Evolutionary conservation across 92 coral and sea anemone genomes (phyloP).

Genomic region (Porites cylindrica): DNA sequence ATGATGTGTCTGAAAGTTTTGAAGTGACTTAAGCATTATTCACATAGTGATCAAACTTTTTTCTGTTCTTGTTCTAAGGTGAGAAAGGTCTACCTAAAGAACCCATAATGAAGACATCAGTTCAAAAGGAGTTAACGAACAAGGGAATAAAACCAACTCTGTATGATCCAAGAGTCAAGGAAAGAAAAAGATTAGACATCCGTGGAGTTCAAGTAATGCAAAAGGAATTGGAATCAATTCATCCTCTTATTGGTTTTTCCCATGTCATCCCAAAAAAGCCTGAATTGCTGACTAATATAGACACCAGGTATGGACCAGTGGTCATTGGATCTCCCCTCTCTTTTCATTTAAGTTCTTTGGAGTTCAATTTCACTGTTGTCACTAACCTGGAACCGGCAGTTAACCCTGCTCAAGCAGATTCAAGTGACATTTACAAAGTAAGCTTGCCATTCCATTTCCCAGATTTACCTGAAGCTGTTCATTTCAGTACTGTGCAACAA

Average conservation of each 20-base stretch:
- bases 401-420: too few species aligned
- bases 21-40: too few species aligned
- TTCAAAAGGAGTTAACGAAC: too few species aligned
- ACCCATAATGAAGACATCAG: too few species aligned
- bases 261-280: constrained; percentile 15
- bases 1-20: too few species aligned
- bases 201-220: not conserved
- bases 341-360: not conserved
- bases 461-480: constrained; percentile 28
- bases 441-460: constrained; percentile 13
- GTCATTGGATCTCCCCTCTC: too few species aligned
- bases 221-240: constrained; percentile 27
- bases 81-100: too few species aligned
- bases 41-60: too few species aligned
- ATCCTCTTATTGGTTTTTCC: constrained; percentile 27
- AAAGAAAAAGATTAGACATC: too few species aligned
- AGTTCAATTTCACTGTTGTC: constrained; percentile 31
- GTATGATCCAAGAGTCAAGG: not conserved
- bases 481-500: constrained; percentile 3
- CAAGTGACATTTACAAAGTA: not conserved
- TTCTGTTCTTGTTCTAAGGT: too few species aligned
- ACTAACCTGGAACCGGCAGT: constrained; percentile 18
- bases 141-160: too few species aligned
- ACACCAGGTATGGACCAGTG: not conserved
- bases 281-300: not conserved